phyloP scores from a whole-genome alignment of 2,113 vertebrate species.

The Apaloderma vittatum region DNA sequence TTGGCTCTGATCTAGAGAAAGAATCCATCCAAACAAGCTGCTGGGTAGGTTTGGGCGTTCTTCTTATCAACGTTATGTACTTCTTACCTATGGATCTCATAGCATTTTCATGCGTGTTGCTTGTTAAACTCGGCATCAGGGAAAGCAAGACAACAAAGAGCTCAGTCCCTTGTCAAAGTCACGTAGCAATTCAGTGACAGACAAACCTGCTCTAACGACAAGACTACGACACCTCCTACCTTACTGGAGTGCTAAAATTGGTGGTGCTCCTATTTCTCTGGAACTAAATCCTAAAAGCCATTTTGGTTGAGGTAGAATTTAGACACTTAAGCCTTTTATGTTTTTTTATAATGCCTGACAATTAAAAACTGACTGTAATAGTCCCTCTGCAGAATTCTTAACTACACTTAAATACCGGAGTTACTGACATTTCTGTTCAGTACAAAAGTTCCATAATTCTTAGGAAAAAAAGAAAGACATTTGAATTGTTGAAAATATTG shows the following conservation, averaged over 20 bases:
- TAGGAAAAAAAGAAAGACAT: background rate
- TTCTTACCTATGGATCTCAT: background rate
- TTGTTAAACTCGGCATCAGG: background rate
- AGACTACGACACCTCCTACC: background rate
- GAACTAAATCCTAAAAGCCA: background rate
- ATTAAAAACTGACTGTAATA: background rate
- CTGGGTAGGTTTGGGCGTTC: background rate
- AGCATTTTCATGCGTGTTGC: background rate
- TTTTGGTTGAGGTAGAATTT: background rate
- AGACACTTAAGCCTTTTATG: background rate
- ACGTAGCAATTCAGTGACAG: accelerated
- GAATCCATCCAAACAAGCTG: background rate
- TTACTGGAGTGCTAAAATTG: background rate
- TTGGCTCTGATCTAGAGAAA: background rate
- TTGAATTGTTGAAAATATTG: background rate
- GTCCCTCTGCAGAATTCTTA: background rate
- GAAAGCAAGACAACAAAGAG: background rate
- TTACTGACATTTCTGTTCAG: background rate
- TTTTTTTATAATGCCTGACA: background rate
- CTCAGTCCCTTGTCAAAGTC: background rate
- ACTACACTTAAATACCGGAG: background rate
- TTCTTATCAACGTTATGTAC: background rate
- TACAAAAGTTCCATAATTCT: background rate
- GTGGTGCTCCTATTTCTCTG: background rate
- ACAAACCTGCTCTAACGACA: background rate